phyloP scores from a whole-genome alignment of 2,797 vertebrate species.

The Pelochelys cantorii region DNA sequence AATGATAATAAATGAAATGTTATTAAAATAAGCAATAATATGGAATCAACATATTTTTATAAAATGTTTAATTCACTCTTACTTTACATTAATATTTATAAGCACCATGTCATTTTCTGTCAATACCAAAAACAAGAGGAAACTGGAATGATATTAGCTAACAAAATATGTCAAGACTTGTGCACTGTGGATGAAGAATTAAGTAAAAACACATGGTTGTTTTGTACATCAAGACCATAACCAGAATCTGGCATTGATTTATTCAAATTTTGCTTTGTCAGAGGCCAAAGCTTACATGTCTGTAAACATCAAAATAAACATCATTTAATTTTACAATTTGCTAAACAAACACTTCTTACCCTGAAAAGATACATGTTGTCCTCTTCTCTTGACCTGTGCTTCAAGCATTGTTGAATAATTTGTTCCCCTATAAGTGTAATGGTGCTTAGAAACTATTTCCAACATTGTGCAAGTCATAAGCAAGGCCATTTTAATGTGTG shows the following conservation, averaged over 20 bases:
- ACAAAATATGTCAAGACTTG: constrained; percentile 57
- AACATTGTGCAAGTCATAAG: constrained; percentile 72
- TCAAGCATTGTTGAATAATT: constrained; percentile 48
- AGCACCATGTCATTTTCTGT: constrained; percentile 77
- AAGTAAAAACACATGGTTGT: constrained; percentile 38
- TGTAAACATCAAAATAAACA: constrained; percentile 83
- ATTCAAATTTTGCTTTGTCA: constrained; percentile 81
- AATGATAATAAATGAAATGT: constrained; percentile 8
- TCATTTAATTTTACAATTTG: constrained; percentile 74
- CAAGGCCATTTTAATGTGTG: constrained; percentile 61
- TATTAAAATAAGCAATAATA: constrained; percentile 57
- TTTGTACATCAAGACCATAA: constrained; percentile 69
- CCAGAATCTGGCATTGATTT: constrained; percentile 77
- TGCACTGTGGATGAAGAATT: constrained; percentile 51
- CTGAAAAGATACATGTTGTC: constrained; percentile 58
- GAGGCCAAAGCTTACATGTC: constrained; percentile 83
- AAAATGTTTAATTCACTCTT: constrained; percentile 81
- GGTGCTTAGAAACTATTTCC: constrained; percentile 60
- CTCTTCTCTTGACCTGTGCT: constrained; percentile 62
- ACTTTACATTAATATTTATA: constrained; percentile 79
- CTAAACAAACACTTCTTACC: constrained; percentile 70
- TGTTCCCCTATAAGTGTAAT: constrained; percentile 69
- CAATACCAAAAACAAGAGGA: constrained; percentile 66
- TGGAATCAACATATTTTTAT: constrained; percentile 69
- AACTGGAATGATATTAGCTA: constrained; percentile 57